Evolutionary conservation across 37 sponge, comb jelly and placozoan genomes (phyloP).

Genomic region (Chondrilla cf. caribensis): DNA sequence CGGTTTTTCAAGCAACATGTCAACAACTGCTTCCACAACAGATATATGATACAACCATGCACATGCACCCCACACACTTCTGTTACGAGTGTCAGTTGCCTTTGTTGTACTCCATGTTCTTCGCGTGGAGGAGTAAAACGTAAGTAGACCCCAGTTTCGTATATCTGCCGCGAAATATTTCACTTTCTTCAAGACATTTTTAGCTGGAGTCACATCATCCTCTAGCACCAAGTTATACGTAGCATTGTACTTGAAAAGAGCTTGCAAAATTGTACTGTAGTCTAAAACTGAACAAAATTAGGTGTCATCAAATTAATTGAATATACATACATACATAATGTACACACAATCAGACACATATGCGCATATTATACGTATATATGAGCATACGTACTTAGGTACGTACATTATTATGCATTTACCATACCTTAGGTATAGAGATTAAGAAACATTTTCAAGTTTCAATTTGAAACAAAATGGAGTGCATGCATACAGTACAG

Average conservation of each 20-base stretch:
- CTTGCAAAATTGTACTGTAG: conserved; percentile 19
- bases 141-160: neutral
- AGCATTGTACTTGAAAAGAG: neutral
- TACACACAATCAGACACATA: too few species aligned
- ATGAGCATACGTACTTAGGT: neutral
- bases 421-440: too few species aligned
- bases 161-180: neutral
- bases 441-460: too few species aligned
- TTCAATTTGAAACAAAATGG: too few species aligned
- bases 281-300: conserved; percentile 18
- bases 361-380: neutral
- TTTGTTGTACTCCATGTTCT: neutral
- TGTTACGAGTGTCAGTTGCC: neutral
- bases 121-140: conserved; percentile 16
- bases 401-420: neutral
- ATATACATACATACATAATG: too few species aligned
- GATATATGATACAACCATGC: conserved; percentile 5
- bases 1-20: neutral
- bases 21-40: neutral
- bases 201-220: conserved; percentile 33
- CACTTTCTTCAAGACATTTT: conserved; percentile 17
- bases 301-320: too few species aligned
- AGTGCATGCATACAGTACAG: too few species aligned
- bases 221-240: conserved; percentile 19
- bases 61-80: conserved; percentile 7